phyloP scores from a whole-genome alignment of 2,113 vertebrate genomes.

The Nerophis lumbriciformis region DNA sequence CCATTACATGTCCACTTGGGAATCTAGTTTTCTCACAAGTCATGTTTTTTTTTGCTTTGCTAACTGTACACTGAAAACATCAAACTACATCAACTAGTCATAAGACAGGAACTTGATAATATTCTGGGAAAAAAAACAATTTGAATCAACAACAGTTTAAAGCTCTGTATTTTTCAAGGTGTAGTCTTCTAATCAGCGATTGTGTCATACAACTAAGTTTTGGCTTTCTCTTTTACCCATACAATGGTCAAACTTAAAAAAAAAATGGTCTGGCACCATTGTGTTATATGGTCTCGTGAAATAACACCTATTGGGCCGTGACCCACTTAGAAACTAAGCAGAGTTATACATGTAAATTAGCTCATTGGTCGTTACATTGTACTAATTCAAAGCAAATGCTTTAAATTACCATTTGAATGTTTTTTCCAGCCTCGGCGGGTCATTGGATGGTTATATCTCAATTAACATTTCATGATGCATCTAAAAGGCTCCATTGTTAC shows the following conservation, averaged over 20 bases:
- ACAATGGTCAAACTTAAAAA: conserved; percentile 7
- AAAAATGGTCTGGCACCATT: conserved; percentile 11
- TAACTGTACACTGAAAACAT: conserved; percentile 1
- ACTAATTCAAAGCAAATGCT: conserved; percentile 55
- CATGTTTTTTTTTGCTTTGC: conserved; percentile 31
- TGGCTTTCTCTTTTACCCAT: background rate
- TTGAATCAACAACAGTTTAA: too few species aligned
- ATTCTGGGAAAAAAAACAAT: background rate
- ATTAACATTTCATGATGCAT: conserved; percentile 40
- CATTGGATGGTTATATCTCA: conserved; percentile 41
- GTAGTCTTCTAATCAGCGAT: conserved; percentile 9
- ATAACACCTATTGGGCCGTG: conserved; percentile 30
- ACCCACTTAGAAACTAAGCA: conserved; percentile 35
- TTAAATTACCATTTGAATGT: background rate
- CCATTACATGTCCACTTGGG: conserved; percentile 42
- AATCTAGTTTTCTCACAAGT: conserved; percentile 53
- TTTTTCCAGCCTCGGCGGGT: conserved; percentile 23
- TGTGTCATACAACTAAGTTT: background rate
- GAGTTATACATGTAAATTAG: conserved; percentile 32
- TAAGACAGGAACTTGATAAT: background rate
- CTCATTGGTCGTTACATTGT: conserved; percentile 42
- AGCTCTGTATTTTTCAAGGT: conserved; percentile 1
- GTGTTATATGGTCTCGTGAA: conserved; percentile 9
- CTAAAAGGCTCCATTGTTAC: conserved; percentile 35
- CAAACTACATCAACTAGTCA: too few species aligned